These are phyloP conservation scores for Heteromormyrus szaboi DNA, from an alignment of 2,797 vertebrate genomes.

Conservation along the genomic window DNA sequence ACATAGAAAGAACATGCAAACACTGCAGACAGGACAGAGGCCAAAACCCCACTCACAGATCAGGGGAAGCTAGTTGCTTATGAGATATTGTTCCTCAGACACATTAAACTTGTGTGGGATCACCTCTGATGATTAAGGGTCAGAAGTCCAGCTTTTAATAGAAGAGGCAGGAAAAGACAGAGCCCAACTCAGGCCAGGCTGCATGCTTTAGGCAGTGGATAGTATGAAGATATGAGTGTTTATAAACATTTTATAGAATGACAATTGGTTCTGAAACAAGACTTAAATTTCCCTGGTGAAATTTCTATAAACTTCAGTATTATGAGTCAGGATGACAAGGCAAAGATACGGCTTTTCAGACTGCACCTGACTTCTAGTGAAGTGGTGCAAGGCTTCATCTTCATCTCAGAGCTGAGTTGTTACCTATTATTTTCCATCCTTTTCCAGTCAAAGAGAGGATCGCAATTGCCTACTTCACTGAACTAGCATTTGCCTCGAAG, in stretches of 20 bases:
- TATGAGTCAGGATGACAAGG: not conserved
- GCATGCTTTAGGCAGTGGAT: not conserved
- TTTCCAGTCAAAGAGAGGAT: not conserved
- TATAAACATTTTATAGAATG: not conserved
- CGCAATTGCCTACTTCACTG: slow-evolving; percentile 4
- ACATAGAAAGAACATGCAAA: not conserved
- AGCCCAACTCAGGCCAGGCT: not conserved
- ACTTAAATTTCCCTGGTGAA: not conserved
- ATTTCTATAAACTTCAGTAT: not conserved
- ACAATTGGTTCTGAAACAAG: slow-evolving; percentile 4
- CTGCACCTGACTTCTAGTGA: not conserved
- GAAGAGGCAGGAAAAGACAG: not conserved
- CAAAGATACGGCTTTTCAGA: not conserved
- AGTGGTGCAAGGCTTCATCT: not conserved
- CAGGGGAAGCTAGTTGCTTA: not conserved
- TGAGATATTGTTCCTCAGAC: not conserved
- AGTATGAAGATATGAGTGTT: not conserved
- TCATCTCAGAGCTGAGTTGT: not conserved
- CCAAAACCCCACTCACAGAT: not conserved
- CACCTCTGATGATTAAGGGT: not conserved
- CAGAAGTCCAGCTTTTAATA: not conserved
- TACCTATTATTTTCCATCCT: slow-evolving; percentile 2
- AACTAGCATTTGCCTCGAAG: slow-evolving; percentile 1
- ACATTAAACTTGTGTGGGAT: not conserved
- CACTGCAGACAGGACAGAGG: not conserved